Evolutionary conservation across 2,113 vertebrate species (phyloP), one percentile per base, ranked within the genome.

Genomic region (Atlantisia rogersi): DNA sequence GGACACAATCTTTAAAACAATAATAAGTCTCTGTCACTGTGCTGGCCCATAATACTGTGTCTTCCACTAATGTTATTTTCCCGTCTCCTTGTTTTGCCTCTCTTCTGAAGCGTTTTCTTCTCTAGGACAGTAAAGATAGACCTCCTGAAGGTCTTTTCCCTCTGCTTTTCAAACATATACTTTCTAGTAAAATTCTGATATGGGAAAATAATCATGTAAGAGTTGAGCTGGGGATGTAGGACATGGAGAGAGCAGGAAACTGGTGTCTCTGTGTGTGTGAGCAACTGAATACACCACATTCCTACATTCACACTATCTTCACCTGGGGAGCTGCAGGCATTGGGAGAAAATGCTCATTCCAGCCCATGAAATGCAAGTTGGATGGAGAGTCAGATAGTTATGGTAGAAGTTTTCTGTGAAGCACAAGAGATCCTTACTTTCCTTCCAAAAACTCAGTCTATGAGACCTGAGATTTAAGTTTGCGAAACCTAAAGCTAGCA

Each of bases 51-150:
- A 86, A 81, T 68, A 81, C 85, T 81, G 56, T 81, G 60, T 82
- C 77, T 88, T 92, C 76, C 83, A 63, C 60, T 92, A 96, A 95
- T 93, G 80, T 95, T 76, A 68, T 94, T 95, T 81, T 85, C 32
- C 46, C 73, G n/a, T 59, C 76, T 88, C 50, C 63, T 55, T 71
- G 13, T 84, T 94, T 86, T 7, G 2, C 37, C 48, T 83, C 55
- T 76, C 56, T 69, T 95, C 92, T 84, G 71, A 94, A 87, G 81
- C 17, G 32, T 76, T 92, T 46, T 60, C 73, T 86, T 92, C 40
- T 50, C 52, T 24, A 37, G 60, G 52, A 86, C 80, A 91, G 92
- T 67, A 86, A 85, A 88, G 86, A 62, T 64, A 35, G 8, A 79
- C 39, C 13, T 91, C 73, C 55, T 76, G 50, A 90, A 90, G 63